Base-by-base conservation (phyloP, 1,140 invertebrate genomes). In the Panagrolaimus sp. region DNA sequence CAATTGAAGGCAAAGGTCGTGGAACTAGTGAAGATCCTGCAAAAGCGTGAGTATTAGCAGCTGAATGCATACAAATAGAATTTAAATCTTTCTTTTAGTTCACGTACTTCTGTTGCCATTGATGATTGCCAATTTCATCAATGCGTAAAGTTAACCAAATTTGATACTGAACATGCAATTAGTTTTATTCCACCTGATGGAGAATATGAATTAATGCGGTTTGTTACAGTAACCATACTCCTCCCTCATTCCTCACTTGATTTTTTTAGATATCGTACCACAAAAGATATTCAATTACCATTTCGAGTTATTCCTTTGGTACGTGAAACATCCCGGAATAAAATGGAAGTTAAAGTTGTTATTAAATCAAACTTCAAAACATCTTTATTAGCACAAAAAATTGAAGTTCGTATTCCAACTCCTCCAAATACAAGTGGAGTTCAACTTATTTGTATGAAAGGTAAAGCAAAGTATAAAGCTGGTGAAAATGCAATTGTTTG, bases 61-160 rank as follows among this genome's bases (percentile, higher is more conserved):
- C n/a, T n/a, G n/a, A n/a, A 4, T 64, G 67, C 3, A 9, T 71
- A 9, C 13, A 3, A 72, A 23, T 44, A 66, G 53, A 14, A 63
- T 61, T n/a, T n/a, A 25, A 63, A 42, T n/a, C 62, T 67, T 38
- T 7, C 31, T 2, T 38, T 67, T 63, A 83, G 81, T 64, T 74
- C 71, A 25, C 81, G 83, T 51, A 67, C 93, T 0, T 91, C 96
- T 13, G 96, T 99, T 66, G 96, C 97, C 9, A 99, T 99, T 74
- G 96, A 99, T 82, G 96, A 98, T 86, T 98, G 96, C 82, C 96
- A 99, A 86, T 99, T 99, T 86, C 96, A 99, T 87, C 96, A 99
- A 84, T 99, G 96, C 85, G 96, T 99, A 9, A 99, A 98, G 85
- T 87, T 99, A 43, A 96, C 92, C 79, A 99, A 99, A 87, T 99